phyloP scores from a whole-genome alignment of 2,113 vertebrate genomes.

The Phyllopteryx taeniolatus region DNA sequence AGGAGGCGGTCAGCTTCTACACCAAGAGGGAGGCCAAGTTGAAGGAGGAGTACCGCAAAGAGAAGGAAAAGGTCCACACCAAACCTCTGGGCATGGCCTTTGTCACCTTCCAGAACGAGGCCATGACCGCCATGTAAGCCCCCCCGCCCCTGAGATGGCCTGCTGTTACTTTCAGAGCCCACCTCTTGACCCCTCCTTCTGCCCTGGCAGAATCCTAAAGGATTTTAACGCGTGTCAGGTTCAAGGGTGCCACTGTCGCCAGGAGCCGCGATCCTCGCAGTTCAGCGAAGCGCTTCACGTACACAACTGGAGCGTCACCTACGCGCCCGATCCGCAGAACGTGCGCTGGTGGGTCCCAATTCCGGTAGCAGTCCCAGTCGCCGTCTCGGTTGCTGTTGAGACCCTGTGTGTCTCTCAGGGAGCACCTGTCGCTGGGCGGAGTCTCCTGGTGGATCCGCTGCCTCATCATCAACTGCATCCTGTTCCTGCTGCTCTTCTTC shows the following conservation, averaged over 20 bases:
- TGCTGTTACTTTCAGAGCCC: background rate
- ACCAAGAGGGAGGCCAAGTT: constrained; percentile 85
- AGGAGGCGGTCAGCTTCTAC: constrained; percentile 90
- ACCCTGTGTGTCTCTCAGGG: constrained; percentile 74
- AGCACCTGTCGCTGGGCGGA: constrained; percentile 89
- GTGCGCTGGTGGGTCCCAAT: constrained; percentile 86
- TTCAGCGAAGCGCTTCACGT: constrained; percentile 81
- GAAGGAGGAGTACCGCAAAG: constrained; percentile 88
- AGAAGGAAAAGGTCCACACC: constrained; percentile 88
- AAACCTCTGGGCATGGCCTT: constrained; percentile 98
- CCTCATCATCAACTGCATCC: constrained; percentile 89
- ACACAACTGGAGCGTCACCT: constrained; percentile 85
- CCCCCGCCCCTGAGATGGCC: no score
- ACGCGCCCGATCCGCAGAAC: constrained; percentile 94
- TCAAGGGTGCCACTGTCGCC: constrained; percentile 85
- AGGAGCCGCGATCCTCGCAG: constrained; percentile 83
- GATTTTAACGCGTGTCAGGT: constrained; percentile 96
- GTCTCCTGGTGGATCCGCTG: constrained; percentile 92
- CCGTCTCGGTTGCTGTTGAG: constrained; percentile 29
- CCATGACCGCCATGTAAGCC: constrained; percentile 86
- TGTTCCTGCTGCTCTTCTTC: constrained; percentile 97
- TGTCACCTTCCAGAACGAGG: constrained; percentile 95
- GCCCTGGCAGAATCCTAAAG: constrained; percentile 84
- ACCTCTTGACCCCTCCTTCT: background rate
- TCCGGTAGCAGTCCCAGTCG: constrained; percentile 38